phyloP scores from a whole-genome alignment of 2,113 vertebrate genomes.

The Peromyscus leucopus region DNA sequence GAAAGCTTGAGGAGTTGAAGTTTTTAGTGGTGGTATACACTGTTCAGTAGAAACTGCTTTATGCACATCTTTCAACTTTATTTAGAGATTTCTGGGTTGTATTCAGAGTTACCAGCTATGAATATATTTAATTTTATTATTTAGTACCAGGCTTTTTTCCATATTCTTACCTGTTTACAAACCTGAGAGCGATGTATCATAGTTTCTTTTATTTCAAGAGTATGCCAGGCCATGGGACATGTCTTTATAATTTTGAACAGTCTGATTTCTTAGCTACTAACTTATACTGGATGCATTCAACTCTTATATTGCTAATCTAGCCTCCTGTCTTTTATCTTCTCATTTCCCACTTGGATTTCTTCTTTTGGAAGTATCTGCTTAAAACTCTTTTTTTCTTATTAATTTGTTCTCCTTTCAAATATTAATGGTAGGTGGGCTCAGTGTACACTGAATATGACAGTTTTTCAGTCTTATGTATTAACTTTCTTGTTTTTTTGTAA shows the following conservation, averaged over 20 bases:
- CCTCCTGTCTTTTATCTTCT: background rate
- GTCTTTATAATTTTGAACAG: background rate
- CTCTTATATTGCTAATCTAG: background rate
- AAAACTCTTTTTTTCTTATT: background rate
- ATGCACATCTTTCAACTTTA: background rate
- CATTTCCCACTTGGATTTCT: background rate
- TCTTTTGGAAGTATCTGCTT: background rate
- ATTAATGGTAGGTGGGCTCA: background rate
- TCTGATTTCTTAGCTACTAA: background rate
- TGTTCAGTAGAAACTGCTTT: background rate
- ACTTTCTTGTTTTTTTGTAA: background rate
- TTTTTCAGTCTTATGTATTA: background rate
- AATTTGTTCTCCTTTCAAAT: conserved; percentile 18
- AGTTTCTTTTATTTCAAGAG: conserved; percentile 20
- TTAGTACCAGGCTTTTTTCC: background rate
- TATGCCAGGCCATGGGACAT: background rate
- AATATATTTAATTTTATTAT: conserved; percentile 6
- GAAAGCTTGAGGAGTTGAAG: background rate
- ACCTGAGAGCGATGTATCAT: background rate
- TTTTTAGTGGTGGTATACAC: background rate
- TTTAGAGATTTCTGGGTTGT: background rate
- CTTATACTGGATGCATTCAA: background rate
- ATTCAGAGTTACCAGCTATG: background rate
- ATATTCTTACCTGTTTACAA: background rate
- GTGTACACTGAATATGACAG: background rate